phyloP scores from a whole-genome alignment of 2,113 vertebrate genomes.

The Platanista minor region DNA sequence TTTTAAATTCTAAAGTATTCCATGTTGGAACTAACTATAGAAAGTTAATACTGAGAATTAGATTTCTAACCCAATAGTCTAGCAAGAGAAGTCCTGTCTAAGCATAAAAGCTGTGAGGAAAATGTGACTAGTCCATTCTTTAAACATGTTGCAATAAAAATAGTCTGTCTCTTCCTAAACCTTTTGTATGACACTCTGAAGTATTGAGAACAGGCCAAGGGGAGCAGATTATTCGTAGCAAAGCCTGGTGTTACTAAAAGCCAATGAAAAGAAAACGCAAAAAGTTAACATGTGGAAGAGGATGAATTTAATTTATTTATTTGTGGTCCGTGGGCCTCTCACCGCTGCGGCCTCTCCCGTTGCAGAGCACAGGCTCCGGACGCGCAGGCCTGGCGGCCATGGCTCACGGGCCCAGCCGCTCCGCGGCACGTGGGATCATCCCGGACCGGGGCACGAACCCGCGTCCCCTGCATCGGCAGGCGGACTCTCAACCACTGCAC shows the following conservation, averaged over 20 bases:
- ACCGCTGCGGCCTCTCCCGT: too few relatives aligned
- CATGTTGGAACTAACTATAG: background rate
- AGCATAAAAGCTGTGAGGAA: background rate
- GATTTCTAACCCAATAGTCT: background rate
- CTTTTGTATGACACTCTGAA: background rate
- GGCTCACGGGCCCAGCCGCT: too few relatives aligned
- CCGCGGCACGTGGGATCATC: too few relatives aligned
- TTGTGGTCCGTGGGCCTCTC: too few relatives aligned
- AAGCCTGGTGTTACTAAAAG: background rate
- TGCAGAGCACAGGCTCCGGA: too few relatives aligned
- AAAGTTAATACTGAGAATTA: background rate
- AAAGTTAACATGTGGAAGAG: background rate
- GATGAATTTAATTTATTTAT: too few relatives aligned
- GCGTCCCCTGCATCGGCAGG: too few relatives aligned
- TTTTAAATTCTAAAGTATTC: conserved; percentile 1
- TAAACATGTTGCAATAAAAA: background rate
- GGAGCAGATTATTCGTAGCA: background rate
- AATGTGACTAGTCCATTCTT: background rate
- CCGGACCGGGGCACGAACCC: too few relatives aligned
- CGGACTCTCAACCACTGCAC: too few relatives aligned
- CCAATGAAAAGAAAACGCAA: background rate
- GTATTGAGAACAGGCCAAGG: background rate
- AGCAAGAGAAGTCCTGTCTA: background rate
- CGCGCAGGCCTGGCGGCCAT: too few relatives aligned
- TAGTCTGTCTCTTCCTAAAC: background rate